Evolutionary conservation across 2,888 invertebrate species (phyloP), one percentile per base, ranked within the genome.

Genomic region (Pterostichus niger): DNA sequence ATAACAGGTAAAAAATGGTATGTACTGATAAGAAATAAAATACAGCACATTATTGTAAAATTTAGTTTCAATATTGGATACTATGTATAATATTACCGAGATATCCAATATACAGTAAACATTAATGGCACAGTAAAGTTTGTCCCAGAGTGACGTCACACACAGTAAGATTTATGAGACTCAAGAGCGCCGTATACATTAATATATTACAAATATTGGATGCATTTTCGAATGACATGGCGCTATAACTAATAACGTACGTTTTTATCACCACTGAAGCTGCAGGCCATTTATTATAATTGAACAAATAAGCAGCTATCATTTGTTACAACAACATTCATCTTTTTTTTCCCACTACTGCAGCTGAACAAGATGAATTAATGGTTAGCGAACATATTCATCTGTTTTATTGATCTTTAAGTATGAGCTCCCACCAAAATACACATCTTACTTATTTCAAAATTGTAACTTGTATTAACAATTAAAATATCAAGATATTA

Each of bases 131-230:
- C 17, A 56, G 6, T 56, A 56, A 71, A 71, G 44, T 44, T 44
- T 40, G 68, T 71, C 68, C 68, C 68, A 40, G 15, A 44, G 44
- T 71, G 68, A 71, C 17, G 44, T 71, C 68, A 71, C 44, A 17
- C 40, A 11, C 17, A 44, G 46, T 40, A 71, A 71, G 68, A 71
- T 71, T 71, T 71, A 71, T 71, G 68, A 71, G 44, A 17, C 68
- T 71, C 68, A 17, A 44, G 68, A 71, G 68, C 46, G 17, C 13
- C 13, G 68, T 71, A 17, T 17, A 71, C 68, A 71, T 71, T 71
- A 71, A 71, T 71, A 71, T 71, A 71, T 71, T 44, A 71, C 68
- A 44, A 71, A 71, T 71, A 71, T 71, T 71, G 68, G 46, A 71
- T 71, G 68, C 68, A 71, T 71, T 71, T 44, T 40, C 44, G 40